Percentiles rank a stretch among this genome's conserved stretches.
phyloP scores from a whole-genome alignment of 2,797 vertebrate species.

The Borostomias antarcticus region DNA sequence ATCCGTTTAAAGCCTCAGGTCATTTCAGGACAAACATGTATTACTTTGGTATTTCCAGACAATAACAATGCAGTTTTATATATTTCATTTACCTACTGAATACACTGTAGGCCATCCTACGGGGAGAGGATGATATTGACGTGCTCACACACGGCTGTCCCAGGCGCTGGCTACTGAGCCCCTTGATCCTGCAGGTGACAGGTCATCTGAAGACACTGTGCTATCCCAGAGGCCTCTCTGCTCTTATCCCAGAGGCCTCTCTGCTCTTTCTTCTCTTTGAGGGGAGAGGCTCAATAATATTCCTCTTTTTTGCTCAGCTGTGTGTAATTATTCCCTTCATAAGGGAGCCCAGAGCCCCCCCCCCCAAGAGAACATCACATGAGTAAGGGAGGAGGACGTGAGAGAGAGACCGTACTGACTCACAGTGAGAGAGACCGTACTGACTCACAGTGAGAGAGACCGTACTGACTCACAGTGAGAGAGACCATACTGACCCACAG shows the following conservation, averaged over 20 bases:
- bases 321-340: conserved; percentile 15
- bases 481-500: not conserved
- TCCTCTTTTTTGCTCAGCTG: not conserved
- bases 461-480: not conserved
- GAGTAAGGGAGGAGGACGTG: not conserved
- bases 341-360: conserved; percentile 3
- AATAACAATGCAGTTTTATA: too few species aligned
- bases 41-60: too few species aligned
- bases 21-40: too few species aligned
- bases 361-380: not conserved
- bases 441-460: too few species aligned
- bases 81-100: not conserved
- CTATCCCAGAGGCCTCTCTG: conserved; percentile 13
- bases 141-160: conserved; percentile 2
- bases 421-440: too few species aligned
- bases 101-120: too few species aligned
- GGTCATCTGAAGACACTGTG: not conserved
- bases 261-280: conserved; percentile 4
- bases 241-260: conserved; percentile 12
- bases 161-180: not conserved
- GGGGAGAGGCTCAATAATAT: conserved; percentile 13
- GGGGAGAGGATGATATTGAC: not conserved
- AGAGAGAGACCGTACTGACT: too few species aligned
- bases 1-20: too few species aligned
- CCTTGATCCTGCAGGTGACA: conserved; percentile 12